phyloP scores from a whole-genome alignment of 1,140 invertebrate genomes.

The Scaptomyza montana region DNA sequence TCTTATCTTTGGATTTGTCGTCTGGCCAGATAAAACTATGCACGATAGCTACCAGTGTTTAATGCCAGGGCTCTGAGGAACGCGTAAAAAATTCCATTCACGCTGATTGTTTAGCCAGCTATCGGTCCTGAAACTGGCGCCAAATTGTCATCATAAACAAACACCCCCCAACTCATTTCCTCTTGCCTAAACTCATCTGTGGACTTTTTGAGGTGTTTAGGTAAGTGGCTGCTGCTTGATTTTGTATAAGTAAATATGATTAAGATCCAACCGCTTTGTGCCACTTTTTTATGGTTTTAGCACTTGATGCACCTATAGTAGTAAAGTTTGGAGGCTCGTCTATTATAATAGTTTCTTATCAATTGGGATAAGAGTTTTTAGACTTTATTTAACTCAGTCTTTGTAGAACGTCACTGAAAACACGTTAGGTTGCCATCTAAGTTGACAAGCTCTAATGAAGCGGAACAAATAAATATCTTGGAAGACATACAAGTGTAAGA shows the following conservation, averaged over 20 bases:
- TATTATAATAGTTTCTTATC: constrained; percentile 46
- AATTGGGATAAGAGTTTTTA: background rate
- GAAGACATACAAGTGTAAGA: background rate
- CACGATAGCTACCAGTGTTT: constrained; percentile 29
- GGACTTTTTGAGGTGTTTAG: background rate
- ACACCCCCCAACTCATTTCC: too few species aligned
- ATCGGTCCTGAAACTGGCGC: constrained; percentile 21
- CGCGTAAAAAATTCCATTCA: constrained; percentile 54
- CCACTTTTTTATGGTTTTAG: constrained; percentile 10
- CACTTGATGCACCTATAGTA: background rate
- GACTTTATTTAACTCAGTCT: background rate
- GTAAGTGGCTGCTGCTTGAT: too few species aligned
- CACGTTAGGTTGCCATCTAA: too few species aligned
- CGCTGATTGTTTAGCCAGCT: too few species aligned
- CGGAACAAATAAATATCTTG: constrained; percentile 8
- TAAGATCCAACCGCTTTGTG: constrained; percentile 15
- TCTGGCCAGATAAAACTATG: constrained; percentile 39
- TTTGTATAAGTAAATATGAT: constrained; percentile 5
- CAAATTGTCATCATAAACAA: constrained; percentile 16
- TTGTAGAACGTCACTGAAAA: background rate
- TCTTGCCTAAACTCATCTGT: too few species aligned
- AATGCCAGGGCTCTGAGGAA: background rate
- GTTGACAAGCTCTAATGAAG: constrained; percentile 10
- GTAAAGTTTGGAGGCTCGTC: constrained; percentile 58
- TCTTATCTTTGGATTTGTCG: constrained; percentile 53